These are phyloP conservation scores for Lepus americanus DNA, from an alignment of 2,113 vertebrate genomes.

Conservation along the genomic window DNA sequence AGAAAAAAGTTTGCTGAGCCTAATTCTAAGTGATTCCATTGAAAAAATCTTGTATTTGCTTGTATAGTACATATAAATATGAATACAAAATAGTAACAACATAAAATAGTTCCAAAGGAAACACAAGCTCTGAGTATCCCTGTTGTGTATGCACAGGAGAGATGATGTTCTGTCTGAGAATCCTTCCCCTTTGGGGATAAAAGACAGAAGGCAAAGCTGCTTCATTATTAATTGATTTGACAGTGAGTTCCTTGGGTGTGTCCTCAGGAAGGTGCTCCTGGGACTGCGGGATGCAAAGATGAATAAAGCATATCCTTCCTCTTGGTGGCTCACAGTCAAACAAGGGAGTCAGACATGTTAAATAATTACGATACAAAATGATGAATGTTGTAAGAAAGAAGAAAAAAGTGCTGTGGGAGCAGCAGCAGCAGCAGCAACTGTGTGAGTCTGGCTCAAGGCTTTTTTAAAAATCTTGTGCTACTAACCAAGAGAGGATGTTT, in stretches of 20 bases:
- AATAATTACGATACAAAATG: constrained; percentile 48
- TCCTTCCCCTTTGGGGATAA: constrained; percentile 34
- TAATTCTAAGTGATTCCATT: neutral
- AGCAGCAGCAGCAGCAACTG: neutral
- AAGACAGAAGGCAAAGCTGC: constrained; percentile 10
- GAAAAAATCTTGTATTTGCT: neutral
- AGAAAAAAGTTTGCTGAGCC: neutral
- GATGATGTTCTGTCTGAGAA: constrained; percentile 4
- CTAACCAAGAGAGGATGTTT: constrained; percentile 25
- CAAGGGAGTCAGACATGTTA: constrained; percentile 38
- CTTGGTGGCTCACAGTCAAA: constrained; percentile 7
- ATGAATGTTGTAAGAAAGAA: neutral
- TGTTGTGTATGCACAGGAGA: neutral
- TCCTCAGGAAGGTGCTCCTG: neutral
- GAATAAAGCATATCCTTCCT: constrained; percentile 52
- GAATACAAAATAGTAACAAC: neutral
- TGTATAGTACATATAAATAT: neutral
- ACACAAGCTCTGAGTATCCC: neutral
- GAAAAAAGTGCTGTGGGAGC: neutral
- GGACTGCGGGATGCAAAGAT: constrained; percentile 4
- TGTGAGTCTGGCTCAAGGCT: constrained; percentile 30
- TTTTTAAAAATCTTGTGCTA: neutral
- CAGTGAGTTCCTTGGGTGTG: neutral
- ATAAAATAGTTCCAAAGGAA: constrained; percentile 38
- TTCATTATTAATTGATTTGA: constrained; percentile 64